These are phyloP conservation scores for Anabas testudineus DNA, from an alignment of 2,797 vertebrate species.

Conservation along the genomic window DNA sequence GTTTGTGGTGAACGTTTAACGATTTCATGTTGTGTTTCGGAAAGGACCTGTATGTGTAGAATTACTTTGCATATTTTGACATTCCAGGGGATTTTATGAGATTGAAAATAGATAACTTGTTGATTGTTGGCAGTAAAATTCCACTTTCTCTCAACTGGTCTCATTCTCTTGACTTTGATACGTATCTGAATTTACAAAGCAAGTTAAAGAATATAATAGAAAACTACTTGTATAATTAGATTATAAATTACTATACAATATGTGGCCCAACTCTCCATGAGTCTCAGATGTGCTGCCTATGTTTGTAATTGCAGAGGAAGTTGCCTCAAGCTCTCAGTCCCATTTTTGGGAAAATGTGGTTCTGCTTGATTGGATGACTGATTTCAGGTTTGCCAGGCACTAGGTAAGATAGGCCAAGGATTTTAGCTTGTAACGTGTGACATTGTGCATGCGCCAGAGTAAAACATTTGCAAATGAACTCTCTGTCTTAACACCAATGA, in stretches of 20 bases:
- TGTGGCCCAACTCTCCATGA: conserved; percentile 8
- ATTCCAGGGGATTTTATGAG: conserved; percentile 3
- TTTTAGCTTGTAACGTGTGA: conserved; percentile 41
- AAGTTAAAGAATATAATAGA: not conserved
- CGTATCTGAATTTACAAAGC: not conserved
- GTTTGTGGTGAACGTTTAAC: conserved; percentile 52
- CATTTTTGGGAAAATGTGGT: conserved; percentile 56
- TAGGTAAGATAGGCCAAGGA: conserved; percentile 22
- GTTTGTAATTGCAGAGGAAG: conserved; percentile 60
- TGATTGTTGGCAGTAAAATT: not conserved
- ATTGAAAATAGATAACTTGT: not conserved
- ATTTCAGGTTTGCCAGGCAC: conserved; percentile 55
- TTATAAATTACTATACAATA: not conserved
- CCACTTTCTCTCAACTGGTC: not conserved
- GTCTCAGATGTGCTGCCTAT: conserved; percentile 44
- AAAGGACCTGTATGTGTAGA: not conserved
- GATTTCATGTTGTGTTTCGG: conserved; percentile 30
- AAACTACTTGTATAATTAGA: not conserved
- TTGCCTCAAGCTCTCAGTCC: conserved; percentile 53
- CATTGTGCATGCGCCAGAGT: conserved; percentile 22
- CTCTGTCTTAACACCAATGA: conserved; percentile 10
- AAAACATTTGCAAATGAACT: conserved; percentile 40
- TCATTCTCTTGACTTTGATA: conserved; percentile 6
- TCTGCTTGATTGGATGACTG: conserved; percentile 71
- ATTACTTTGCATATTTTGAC: not conserved